Evolutionary conservation across 2,797 vertebrate species (phyloP).

Genomic region (Anniella stebbinsi): DNA sequence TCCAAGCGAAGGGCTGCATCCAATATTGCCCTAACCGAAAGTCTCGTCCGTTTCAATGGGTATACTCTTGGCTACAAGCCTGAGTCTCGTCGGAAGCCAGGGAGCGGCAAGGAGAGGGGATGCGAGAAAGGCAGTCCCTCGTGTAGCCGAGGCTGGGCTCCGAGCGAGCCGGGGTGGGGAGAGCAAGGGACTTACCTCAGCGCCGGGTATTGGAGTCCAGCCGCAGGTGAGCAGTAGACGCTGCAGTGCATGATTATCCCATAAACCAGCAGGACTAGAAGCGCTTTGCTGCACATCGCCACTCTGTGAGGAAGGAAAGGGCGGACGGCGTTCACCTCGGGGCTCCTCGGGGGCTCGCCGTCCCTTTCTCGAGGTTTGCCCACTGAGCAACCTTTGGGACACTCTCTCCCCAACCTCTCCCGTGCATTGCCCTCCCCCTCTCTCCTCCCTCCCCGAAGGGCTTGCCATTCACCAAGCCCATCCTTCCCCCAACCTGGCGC

Average conservation of each 20-base stretch:
- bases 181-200: constrained; percentile 84
- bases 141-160: neutral
- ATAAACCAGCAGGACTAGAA: constrained; percentile 92
- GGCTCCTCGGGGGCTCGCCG: constrained; percentile 30
- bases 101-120: neutral
- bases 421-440: too few relatives aligned
- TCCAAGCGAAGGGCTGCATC: too few relatives aligned
- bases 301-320: constrained; percentile 82
- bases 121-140: neutral
- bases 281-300: constrained; percentile 93
- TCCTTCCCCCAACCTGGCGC: neutral
- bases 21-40: too few relatives aligned
- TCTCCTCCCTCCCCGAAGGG: neutral
- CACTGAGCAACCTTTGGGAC: neutral
- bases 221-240: constrained; percentile 91
- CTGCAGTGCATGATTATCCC: constrained; percentile 94
- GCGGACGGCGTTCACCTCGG: constrained; percentile 65
- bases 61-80: too few relatives aligned
- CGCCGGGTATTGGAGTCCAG: constrained; percentile 87
- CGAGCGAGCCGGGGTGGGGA: neutral
- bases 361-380: constrained; percentile 1
- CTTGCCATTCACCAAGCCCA: neutral
- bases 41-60: too few relatives aligned
- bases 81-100: too few relatives aligned
- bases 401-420: neutral